phyloP scores from a whole-genome alignment of 2,797 vertebrate genomes.

The Eospalax fontanierii region DNA sequence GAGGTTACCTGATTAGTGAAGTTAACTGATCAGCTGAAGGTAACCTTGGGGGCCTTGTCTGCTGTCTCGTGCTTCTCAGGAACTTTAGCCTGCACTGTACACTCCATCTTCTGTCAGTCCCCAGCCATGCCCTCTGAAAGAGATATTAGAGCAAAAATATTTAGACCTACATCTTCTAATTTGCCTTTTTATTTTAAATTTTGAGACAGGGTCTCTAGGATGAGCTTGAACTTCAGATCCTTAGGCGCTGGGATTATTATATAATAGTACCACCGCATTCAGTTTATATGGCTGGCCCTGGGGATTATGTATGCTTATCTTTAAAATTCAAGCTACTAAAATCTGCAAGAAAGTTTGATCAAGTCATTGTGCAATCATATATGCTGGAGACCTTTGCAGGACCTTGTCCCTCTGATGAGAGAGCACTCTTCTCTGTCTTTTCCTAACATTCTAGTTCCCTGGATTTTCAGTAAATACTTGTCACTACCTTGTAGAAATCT shows the following conservation, averaged over 20 bases:
- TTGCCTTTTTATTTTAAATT: background rate
- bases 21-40: background rate
- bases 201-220: background rate
- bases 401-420: background rate
- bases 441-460: background rate
- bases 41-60: background rate
- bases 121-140: background rate
- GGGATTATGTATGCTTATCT: background rate
- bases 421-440: background rate
- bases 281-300: too few species aligned
- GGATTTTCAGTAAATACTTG: conserved; percentile 2
- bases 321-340: conserved; percentile 17
- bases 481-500: conserved; percentile 28
- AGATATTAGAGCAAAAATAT: conserved; percentile 13
- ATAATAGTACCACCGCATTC: too few species aligned
- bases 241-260: background rate
- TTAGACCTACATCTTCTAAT: background rate
- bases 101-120: background rate
- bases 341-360: background rate
- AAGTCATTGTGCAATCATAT: background rate
- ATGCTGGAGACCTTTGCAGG: background rate
- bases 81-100: background rate
- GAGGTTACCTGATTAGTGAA: background rate
- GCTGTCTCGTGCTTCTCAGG: background rate
- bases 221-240: background rate